Conservation (phyloP, 2,888 invertebrate genomes). For the Euproctis similis region DNA sequence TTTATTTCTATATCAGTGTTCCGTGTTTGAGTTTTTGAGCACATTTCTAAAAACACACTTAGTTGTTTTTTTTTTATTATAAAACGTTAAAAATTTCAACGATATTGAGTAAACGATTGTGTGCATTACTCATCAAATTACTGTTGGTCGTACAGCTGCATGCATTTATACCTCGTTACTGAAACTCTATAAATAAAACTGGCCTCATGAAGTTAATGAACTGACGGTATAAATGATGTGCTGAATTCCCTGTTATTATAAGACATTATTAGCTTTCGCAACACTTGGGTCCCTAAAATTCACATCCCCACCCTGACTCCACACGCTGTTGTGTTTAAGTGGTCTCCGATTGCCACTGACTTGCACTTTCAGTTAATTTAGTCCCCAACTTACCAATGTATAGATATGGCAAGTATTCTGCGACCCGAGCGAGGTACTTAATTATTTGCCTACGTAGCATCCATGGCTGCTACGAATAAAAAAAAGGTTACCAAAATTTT, state of each 20-base stretch:
- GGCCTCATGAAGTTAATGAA: conserved; percentile 33
- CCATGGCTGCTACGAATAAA: conserved; percentile 30
- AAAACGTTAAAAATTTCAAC: too few species aligned
- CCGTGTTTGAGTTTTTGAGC: too few species aligned
- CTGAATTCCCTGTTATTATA: conserved; percentile 45
- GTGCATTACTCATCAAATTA: conserved; percentile 14
- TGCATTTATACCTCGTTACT: conserved; percentile 6
- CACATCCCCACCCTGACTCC: conserved; percentile 33
- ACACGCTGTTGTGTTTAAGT: conserved; percentile 54
- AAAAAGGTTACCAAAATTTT: conserved; percentile 31
- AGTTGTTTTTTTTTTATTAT: too few species aligned
- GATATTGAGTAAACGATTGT: conserved; percentile 1
- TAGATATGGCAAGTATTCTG: conserved; percentile 1
- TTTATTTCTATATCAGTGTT: too few species aligned
- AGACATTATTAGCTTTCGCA: conserved; percentile 35
- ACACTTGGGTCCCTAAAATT: conserved; percentile 40
- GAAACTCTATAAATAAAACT: conserved; percentile 20
- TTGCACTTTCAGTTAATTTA: conserved; percentile 67
- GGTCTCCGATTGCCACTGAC: conserved; percentile 62
- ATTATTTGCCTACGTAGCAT: conserved; percentile 25
- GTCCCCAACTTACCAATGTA: conserved; percentile 27
- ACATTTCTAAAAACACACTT: too few species aligned
- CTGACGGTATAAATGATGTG: conserved; percentile 30
- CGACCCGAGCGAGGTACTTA: conserved; percentile 1
- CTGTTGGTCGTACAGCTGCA: conserved; percentile 6